Evolutionary conservation across 2,797 vertebrate species (phyloP).

Genomic region (Hoplostethus atlanticus): DNA sequence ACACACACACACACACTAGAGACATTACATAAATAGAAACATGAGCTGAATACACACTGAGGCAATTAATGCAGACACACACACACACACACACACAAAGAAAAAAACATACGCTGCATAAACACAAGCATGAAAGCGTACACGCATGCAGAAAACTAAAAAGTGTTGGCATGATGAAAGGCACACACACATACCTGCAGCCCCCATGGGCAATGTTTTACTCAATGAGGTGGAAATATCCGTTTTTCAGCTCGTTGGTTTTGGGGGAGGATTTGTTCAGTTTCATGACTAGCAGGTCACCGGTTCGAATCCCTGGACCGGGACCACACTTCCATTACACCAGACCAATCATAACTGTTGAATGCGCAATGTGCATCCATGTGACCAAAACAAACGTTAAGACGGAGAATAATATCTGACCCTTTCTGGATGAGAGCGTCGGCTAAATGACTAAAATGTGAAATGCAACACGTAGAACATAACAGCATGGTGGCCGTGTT

Average conservation of each 20-base stretch:
- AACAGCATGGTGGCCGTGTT: too few relatives aligned
- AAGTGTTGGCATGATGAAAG: not conserved
- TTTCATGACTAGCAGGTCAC: too few relatives aligned
- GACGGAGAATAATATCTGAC: too few relatives aligned
- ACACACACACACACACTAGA: conserved; percentile 2
- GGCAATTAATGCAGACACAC: not conserved
- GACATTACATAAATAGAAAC: not conserved
- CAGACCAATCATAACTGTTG: too few relatives aligned
- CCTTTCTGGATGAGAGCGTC: too few relatives aligned
- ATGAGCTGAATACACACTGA: not conserved
- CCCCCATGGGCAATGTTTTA: not conserved
- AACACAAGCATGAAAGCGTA: not conserved
- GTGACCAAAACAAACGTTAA: too few relatives aligned
- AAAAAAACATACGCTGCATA: not conserved
- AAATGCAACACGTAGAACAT: too few relatives aligned
- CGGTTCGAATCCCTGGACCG: too few relatives aligned
- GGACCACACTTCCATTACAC: too few relatives aligned
- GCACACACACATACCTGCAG: not conserved
- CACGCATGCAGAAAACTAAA: not conserved
- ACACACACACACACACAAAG: conserved; percentile 1
- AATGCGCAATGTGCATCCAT: too few relatives aligned
- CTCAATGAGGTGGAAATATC: not conserved
- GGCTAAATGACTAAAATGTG: too few relatives aligned
- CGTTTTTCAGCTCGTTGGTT: not conserved
- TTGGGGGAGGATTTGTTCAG: too few relatives aligned